Percentiles rank a stretch among this genome's conserved stretches.
Conservation (phyloP, 2,113 vertebrate genomes). For the Anseranas semipalmata region DNA sequence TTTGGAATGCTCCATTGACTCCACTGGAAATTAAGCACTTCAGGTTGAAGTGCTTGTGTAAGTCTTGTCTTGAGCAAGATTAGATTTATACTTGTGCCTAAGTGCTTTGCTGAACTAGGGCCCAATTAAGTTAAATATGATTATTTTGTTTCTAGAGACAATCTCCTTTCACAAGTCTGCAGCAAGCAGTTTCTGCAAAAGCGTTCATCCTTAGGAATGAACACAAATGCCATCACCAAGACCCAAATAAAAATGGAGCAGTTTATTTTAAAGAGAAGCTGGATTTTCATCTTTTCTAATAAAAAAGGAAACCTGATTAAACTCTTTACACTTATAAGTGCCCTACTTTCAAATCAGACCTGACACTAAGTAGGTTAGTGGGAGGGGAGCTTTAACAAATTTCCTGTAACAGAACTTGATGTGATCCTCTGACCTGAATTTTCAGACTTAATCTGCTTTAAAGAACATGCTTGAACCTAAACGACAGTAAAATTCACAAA, state of each 20-base stretch:
- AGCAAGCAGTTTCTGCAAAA: slow-evolving; percentile 12
- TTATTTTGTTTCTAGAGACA: slow-evolving; percentile 52
- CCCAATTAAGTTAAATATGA: slow-evolving; percentile 61
- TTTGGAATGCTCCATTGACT: slow-evolving; percentile 65
- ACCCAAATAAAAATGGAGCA: slow-evolving; percentile 10
- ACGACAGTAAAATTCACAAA: not conserved
- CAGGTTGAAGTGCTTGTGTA: slow-evolving; percentile 52
- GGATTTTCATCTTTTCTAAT: slow-evolving; percentile 57
- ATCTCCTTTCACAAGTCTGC: not conserved
- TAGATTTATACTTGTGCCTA: slow-evolving; percentile 63
- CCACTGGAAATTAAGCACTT: slow-evolving; percentile 54
- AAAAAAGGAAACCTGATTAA: slow-evolving; percentile 69
- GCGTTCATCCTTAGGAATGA: slow-evolving; percentile 8
- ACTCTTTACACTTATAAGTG: slow-evolving; percentile 65
- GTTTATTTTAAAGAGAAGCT: slow-evolving; percentile 44
- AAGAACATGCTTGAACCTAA: slow-evolving; percentile 14
- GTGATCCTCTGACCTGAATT: slow-evolving; percentile 69
- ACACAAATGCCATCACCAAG: slow-evolving; percentile 19
- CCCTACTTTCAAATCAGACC: slow-evolving; percentile 61
- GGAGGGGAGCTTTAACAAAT: slow-evolving; percentile 68
- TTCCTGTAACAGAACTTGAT: slow-evolving; percentile 70
- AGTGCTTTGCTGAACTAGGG: slow-evolving; percentile 62
- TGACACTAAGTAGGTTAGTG: slow-evolving; percentile 73
- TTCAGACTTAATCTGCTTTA: slow-evolving; percentile 63
- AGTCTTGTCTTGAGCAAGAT: slow-evolving; percentile 55